These are phyloP conservation scores for Scleropages formosus DNA, from an alignment of 2,797 vertebrate genomes.

Conservation along the genomic window DNA sequence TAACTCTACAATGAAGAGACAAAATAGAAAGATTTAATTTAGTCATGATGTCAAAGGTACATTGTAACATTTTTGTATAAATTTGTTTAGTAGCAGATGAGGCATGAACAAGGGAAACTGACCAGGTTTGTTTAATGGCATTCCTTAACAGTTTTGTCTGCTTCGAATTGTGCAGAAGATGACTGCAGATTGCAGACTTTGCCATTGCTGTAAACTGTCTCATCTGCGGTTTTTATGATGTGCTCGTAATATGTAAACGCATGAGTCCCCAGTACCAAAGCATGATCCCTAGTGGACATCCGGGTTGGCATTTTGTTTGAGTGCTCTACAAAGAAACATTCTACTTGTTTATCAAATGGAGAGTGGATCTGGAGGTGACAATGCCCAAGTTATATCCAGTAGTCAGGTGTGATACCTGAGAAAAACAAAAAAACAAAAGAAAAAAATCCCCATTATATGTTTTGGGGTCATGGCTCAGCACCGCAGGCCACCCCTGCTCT, in stretches of 20 bases:
- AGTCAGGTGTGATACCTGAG: no score
- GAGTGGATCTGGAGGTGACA: not conserved
- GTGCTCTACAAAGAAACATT: not conserved
- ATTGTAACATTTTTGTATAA: conserved; percentile 13
- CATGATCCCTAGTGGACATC: conserved; percentile 37
- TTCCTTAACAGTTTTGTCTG: conserved; percentile 26
- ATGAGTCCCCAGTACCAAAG: conserved; percentile 38
- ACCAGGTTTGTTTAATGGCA: conserved; percentile 8
- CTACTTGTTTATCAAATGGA: not conserved
- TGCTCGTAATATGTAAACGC: conserved; percentile 40
- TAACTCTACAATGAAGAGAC: not conserved
- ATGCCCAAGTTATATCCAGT: not conserved
- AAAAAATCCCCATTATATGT: no score
- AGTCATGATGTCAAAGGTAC: conserved; percentile 11
- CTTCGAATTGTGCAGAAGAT: conserved; percentile 35
- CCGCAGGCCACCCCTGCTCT: not conserved
- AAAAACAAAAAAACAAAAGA: no score
- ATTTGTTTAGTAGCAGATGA: conserved; percentile 8
- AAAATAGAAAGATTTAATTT: conserved; percentile 9
- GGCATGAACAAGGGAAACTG: not conserved
- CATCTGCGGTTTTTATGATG: conserved; percentile 32
- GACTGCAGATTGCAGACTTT: conserved; percentile 21
- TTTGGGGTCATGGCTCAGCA: not conserved
- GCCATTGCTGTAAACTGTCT: conserved; percentile 37
- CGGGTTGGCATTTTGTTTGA: conserved; percentile 35